phyloP scores from a whole-genome alignment of 2,113 vertebrate genomes.

The Siphamia tubifer region DNA sequence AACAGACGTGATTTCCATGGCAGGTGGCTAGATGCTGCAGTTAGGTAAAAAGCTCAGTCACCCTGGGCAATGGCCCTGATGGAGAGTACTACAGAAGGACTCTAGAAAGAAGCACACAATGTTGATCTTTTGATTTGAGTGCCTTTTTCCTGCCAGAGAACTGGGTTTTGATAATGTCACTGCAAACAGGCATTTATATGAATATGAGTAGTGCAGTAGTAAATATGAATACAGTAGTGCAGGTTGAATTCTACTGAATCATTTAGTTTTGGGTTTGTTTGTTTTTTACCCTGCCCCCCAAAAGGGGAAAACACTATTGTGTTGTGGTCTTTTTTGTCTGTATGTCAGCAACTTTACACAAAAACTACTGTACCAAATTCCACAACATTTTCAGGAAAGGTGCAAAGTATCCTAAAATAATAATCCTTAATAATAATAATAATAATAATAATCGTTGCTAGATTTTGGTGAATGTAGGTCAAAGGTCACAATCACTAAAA shows the following conservation, averaged over 20 bases:
- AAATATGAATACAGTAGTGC: background rate
- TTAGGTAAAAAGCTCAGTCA: slow-evolving; percentile 80
- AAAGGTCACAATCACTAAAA: too few relatives aligned
- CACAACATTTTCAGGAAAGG: too few relatives aligned
- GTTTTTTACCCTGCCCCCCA: background rate
- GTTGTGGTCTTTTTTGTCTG: too few relatives aligned
- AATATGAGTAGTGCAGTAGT: too few relatives aligned
- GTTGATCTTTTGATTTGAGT: slow-evolving; percentile 8
- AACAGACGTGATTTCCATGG: slow-evolving; percentile 91
- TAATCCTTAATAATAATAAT: too few relatives aligned
- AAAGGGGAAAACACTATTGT: too few relatives aligned
- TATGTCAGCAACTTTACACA: too few relatives aligned
- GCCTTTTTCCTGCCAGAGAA: slow-evolving; percentile 8
- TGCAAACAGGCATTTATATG: background rate
- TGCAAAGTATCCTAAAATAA: too few relatives aligned
- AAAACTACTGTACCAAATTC: too few relatives aligned
- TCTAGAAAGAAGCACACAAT: slow-evolving; percentile 45
- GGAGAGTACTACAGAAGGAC: slow-evolving; percentile 66
- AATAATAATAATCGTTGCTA: too few relatives aligned
- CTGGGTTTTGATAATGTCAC: slow-evolving; percentile 1
- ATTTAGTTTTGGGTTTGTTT: slow-evolving; percentile 2
- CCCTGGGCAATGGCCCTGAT: slow-evolving; percentile 75
- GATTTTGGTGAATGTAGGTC: too few relatives aligned
- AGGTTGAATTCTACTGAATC: background rate
- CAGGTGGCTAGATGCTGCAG: slow-evolving; percentile 78